Evolutionary conservation across 1,140 invertebrate species (phyloP).

Genomic region (Nylanderia fulva): DNA sequence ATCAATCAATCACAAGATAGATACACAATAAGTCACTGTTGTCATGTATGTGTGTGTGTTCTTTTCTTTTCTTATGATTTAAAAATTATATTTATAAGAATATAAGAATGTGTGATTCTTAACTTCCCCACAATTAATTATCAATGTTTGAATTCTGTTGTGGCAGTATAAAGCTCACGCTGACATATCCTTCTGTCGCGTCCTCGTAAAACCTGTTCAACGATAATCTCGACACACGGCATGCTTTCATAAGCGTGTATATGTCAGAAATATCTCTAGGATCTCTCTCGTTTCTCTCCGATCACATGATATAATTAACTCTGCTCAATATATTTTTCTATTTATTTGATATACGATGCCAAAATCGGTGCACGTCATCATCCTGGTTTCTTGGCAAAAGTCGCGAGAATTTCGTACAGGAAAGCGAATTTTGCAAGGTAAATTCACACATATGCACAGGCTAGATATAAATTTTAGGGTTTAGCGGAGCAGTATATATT

Average conservation of each 20-base stretch:
- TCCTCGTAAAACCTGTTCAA: neutral
- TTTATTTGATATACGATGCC: constrained; percentile 23
- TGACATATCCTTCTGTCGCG: neutral
- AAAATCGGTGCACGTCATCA: constrained; percentile 30
- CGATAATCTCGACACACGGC: neutral
- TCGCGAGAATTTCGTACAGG: neutral
- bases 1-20: constrained; percentile 21
- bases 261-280: neutral
- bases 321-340: constrained; percentile 10
- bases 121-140: neutral
- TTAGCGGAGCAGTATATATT: neutral
- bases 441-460: neutral
- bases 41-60: neutral
- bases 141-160: constrained; percentile 47
- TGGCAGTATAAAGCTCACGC: constrained; percentile 47
- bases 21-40: constrained; percentile 16
- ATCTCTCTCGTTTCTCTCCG: neutral
- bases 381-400: constrained; percentile 32
- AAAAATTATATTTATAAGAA: neutral
- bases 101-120: neutral
- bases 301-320: constrained; percentile 20
- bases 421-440: neutral
- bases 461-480: neutral
- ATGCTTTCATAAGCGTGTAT: no score
- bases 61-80: constrained; percentile 13